A percentile compares a stretch with the other conserved stretches of the same genome.
Conservation (phyloP, 2,113 vertebrate species). For the Alectura lathami region DNA sequence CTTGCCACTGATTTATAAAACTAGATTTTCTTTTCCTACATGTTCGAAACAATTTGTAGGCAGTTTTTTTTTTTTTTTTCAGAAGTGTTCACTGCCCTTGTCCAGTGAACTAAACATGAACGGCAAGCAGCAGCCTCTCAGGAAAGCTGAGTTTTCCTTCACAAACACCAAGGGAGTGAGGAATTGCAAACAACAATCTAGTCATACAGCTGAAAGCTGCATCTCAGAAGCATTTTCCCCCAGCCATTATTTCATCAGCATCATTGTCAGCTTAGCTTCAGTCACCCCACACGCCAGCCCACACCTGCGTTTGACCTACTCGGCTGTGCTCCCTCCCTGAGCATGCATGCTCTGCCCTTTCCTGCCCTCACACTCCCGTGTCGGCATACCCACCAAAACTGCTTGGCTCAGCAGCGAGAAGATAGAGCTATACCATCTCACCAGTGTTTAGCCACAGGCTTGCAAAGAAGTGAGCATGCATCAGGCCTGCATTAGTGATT, state of each 20-base stretch:
- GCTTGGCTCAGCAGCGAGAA: accelerated
- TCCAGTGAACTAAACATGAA: background rate
- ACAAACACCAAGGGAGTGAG: background rate
- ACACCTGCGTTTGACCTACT: accelerated
- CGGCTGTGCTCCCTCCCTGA: accelerated
- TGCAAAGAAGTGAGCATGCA: background rate
- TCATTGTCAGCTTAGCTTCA: background rate
- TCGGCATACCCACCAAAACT: background rate
- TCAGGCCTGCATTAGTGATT: background rate
- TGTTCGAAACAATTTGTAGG: background rate
- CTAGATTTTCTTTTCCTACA: background rate
- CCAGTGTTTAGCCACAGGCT: background rate
- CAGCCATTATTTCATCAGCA: background rate
- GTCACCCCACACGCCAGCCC: background rate
- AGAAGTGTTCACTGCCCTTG: background rate
- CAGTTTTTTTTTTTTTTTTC: background rate
- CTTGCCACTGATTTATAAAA: background rate
- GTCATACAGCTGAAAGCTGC: background rate
- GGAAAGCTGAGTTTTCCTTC: background rate
- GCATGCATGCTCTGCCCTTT: accelerated
- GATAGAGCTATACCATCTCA: background rate
- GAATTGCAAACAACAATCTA: background rate
- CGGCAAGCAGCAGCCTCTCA: background rate
- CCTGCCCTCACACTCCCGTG: background rate
- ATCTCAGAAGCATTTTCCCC: background rate